phyloP scores from a whole-genome alignment of 2,113 vertebrate species.

The Psittacula cyanocephala region DNA sequence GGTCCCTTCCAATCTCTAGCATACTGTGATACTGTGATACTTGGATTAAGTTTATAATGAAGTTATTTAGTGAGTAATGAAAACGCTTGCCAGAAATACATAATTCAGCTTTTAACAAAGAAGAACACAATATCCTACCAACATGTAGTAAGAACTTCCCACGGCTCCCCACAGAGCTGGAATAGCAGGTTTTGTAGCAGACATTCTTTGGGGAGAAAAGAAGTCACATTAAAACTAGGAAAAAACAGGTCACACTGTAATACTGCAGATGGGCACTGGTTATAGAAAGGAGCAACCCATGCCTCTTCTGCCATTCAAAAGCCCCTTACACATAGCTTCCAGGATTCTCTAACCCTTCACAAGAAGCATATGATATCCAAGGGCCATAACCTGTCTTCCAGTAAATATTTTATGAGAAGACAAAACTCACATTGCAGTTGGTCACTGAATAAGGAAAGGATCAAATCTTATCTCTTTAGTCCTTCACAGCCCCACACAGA shows the following conservation, averaged over 20 bases:
- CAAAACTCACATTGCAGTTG: neutral
- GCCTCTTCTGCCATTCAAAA: neutral
- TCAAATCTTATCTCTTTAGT: neutral
- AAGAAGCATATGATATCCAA: neutral
- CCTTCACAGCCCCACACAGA: neutral
- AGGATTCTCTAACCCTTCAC: neutral
- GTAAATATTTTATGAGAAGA: neutral
- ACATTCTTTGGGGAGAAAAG: neutral
- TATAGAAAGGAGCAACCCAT: rapidly evolving
- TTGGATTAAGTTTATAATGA: neutral
- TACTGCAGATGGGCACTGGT: neutral
- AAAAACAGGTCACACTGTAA: neutral
- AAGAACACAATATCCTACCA: neutral
- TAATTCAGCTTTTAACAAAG: neutral
- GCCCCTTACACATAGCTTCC: neutral
- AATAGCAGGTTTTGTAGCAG: neutral
- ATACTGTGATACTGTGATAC: too few species aligned
- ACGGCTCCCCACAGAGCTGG: neutral
- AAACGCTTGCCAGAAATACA: neutral
- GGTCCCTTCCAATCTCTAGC: too few species aligned
- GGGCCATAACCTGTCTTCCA: rapidly evolving
- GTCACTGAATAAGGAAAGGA: neutral
- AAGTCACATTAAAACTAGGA: neutral
- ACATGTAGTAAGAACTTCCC: neutral
- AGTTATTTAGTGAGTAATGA: neutral